These are phyloP conservation scores for Tapirus indicus DNA, from an alignment of 2,797 vertebrate genomes.

Conservation along the genomic window DNA sequence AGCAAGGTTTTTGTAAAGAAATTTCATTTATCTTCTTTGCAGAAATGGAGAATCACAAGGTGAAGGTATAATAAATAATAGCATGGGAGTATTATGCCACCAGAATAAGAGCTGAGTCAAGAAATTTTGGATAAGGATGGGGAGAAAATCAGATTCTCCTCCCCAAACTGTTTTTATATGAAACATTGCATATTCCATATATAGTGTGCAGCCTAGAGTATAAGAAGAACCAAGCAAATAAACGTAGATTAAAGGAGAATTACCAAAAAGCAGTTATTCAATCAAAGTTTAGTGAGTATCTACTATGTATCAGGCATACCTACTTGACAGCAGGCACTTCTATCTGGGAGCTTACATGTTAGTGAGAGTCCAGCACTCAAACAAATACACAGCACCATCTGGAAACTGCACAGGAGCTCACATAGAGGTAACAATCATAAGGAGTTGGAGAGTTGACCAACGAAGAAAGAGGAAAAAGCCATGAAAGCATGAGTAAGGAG, in stretches of 20 bases:
- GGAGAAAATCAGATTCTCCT: not conserved
- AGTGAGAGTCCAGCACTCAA: not conserved
- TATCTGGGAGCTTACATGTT: not conserved
- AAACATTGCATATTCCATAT: not conserved
- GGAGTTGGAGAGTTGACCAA: not conserved
- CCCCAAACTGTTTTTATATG: not conserved
- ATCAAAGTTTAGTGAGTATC: not conserved
- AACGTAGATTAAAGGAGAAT: not conserved
- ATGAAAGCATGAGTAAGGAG: not conserved
- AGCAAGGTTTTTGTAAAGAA: slow-evolving; percentile 68
- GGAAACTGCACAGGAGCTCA: not conserved
- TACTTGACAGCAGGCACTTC: not conserved
- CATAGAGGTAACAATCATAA: not conserved
- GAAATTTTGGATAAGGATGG: not conserved
- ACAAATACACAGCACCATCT: not conserved
- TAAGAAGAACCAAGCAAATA: not conserved
- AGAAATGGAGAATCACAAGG: not conserved
- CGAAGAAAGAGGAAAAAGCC: not conserved
- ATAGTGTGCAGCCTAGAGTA: not conserved
- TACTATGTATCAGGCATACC: not conserved
- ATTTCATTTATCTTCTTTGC: slow-evolving; percentile 49
- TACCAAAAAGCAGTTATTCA: not conserved
- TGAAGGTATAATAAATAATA: slow-evolving; percentile 19
- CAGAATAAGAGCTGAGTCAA: not conserved
- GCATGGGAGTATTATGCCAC: not conserved